Evolutionary conservation across 35 echinoderm and acorn worm species (phyloP).

Genomic region (Heliocidaris erythrogramma): DNA sequence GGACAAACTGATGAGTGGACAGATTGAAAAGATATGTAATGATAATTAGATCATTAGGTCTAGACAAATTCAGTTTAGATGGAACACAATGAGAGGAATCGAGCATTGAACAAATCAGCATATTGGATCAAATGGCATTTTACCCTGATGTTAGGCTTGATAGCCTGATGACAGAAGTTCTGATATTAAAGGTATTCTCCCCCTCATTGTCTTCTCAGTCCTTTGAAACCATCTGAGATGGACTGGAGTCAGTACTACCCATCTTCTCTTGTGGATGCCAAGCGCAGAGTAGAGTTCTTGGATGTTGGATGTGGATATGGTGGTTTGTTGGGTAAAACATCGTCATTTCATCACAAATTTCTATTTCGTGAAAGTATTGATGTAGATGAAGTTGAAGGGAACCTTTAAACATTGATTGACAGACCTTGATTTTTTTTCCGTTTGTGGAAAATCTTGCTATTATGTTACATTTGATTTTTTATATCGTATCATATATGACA

Average conservation of each 20-base stretch:
- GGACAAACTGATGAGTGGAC: neutral
- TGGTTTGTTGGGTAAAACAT: slow-evolving; percentile 75
- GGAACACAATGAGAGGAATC: neutral
- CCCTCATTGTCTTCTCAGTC: slow-evolving; percentile 55
- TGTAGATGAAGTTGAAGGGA: too few species aligned
- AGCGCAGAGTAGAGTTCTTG: slow-evolving; percentile 65
- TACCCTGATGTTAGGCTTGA: neutral
- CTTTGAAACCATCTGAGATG: slow-evolving; percentile 78
- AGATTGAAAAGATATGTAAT: too few species aligned
- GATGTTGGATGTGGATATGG: slow-evolving; percentile 98
- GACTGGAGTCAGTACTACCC: slow-evolving; percentile 89
- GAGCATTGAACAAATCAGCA: neutral
- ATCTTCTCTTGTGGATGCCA: neutral
- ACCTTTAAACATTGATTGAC: too few species aligned
- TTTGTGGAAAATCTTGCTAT: neutral
- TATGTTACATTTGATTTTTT: neutral
- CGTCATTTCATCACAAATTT: neutral
- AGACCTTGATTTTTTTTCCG: neutral
- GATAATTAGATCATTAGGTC: neutral
- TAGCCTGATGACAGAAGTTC: neutral
- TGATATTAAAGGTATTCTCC: neutral
- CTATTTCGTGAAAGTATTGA: too few species aligned
- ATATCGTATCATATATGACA: too few species aligned
- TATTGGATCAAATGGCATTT: neutral
- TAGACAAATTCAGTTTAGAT: neutral